These are phyloP conservation scores for Ammodytes dubius DNA, from an alignment of 2,113 vertebrate species.

Conservation along the genomic window DNA sequence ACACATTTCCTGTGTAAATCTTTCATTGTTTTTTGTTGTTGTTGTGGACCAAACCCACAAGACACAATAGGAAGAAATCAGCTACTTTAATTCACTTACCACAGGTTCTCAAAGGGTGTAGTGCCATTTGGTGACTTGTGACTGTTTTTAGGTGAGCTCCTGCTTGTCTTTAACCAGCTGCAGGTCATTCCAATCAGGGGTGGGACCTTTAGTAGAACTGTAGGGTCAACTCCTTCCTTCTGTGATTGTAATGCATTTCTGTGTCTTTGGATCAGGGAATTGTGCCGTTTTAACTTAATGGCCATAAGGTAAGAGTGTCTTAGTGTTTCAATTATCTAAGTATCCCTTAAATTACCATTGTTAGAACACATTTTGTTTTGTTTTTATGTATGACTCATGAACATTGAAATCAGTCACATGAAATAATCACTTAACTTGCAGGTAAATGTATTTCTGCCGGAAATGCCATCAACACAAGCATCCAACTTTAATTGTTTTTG, in stretches of 20 bases:
- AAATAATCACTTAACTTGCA: background rate
- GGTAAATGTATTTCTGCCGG: too few species aligned
- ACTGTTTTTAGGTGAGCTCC: background rate
- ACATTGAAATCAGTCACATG: background rate
- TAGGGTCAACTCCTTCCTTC: background rate
- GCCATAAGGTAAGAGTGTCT: background rate
- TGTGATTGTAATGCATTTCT: background rate
- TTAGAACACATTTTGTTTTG: too few species aligned
- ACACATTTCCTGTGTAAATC: background rate
- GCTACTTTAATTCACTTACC: slow-evolving; percentile 6
- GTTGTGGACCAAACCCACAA: background rate
- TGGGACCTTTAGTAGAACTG: background rate
- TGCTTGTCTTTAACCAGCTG: slow-evolving; percentile 31
- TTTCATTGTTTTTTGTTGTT: background rate
- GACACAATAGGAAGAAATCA: background rate
- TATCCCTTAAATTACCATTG: background rate
- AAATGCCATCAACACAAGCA: too few species aligned
- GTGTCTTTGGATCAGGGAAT: background rate
- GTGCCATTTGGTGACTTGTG: background rate
- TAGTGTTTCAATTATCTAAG: background rate
- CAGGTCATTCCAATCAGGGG: slow-evolving; percentile 35
- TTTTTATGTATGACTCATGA: background rate
- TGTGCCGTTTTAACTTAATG: background rate
- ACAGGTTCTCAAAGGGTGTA: background rate
- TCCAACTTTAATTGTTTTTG: background rate